phyloP scores from a whole-genome alignment of 2,797 vertebrate genomes.

The Gymnothorax reevesii region DNA sequence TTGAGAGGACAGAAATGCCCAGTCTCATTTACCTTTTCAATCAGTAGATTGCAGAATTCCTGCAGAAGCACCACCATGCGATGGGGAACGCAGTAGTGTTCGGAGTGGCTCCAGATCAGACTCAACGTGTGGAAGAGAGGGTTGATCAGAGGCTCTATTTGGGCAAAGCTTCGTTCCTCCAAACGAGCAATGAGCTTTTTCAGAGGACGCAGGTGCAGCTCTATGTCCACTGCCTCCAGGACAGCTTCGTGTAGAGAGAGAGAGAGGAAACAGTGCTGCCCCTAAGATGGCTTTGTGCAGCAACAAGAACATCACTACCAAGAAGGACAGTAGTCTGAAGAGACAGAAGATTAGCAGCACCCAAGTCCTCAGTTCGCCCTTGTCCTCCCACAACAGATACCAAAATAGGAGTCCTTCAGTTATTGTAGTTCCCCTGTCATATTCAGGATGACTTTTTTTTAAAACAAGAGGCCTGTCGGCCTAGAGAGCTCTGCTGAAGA shows the following conservation, averaged over 20 bases:
- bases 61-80: slow-evolving; percentile 79
- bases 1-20: neutral
- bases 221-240: slow-evolving; percentile 70
- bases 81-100: slow-evolving; percentile 71
- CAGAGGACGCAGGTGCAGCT: slow-evolving; percentile 71
- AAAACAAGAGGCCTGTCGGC: no score
- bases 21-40: slow-evolving; percentile 73
- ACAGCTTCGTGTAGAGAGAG: slow-evolving; percentile 53
- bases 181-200: slow-evolving; percentile 66
- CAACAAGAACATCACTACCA: neutral
- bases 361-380: neutral
- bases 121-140: slow-evolving; percentile 85
- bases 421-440: neutral
- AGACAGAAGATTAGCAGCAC: neutral
- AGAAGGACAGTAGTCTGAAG: neutral
- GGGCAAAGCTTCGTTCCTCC: slow-evolving; percentile 75
- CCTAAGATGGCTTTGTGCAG: no score
- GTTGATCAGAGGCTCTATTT: slow-evolving; percentile 71
- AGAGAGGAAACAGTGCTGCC: neutral
- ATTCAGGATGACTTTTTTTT: neutral
- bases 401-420: neutral
- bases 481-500: no score
- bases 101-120: slow-evolving; percentile 86
- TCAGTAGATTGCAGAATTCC: slow-evolving; percentile 86
- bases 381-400: slow-evolving; percentile 11